Evolutionary conservation across 2,113 vertebrate genomes (phyloP).

Genomic region (Epinephelus lanceolatus): DNA sequence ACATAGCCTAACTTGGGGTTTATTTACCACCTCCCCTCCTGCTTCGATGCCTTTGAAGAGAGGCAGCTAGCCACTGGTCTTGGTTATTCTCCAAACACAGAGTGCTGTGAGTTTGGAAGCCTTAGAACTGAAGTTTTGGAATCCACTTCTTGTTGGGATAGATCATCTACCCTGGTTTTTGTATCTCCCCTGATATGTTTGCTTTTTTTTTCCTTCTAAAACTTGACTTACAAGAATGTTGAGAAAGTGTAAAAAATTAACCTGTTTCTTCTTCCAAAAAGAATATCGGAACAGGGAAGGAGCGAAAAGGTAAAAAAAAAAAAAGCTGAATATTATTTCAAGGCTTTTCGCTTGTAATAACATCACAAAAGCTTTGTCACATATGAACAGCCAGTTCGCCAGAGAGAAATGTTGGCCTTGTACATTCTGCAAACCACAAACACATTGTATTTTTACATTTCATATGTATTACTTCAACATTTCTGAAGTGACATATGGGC

Average conservation of each 20-base stretch:
- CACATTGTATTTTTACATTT: too few species aligned
- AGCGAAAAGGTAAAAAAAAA: background rate
- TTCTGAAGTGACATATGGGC: too few species aligned
- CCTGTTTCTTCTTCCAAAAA: background rate
- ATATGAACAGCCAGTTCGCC: too few species aligned
- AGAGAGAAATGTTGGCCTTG: too few species aligned
- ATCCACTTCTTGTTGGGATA: slow-evolving; percentile 25
- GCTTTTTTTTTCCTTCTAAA: background rate
- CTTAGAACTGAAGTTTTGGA: slow-evolving; percentile 44
- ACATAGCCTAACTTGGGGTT: slow-evolving; percentile 20
- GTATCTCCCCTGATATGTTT: slow-evolving; percentile 21
- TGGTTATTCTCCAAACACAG: slow-evolving; percentile 50
- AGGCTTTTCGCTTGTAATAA: background rate
- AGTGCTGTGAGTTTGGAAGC: slow-evolving; percentile 44
- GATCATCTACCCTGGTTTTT: slow-evolving; percentile 32
- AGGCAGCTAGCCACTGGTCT: slow-evolving; percentile 36
- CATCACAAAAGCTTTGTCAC: background rate
- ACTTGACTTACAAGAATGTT: slow-evolving; percentile 8
- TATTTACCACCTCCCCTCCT: slow-evolving; percentile 20
- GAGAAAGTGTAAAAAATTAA: background rate
- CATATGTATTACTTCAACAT: too few species aligned
- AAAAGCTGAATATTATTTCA: background rate
- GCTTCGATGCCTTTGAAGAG: slow-evolving; percentile 40
- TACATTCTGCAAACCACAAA: too few species aligned
- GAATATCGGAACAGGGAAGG: background rate